Conservation (phyloP, 2,113 vertebrate species). For the Dasyprocta punctata region DNA sequence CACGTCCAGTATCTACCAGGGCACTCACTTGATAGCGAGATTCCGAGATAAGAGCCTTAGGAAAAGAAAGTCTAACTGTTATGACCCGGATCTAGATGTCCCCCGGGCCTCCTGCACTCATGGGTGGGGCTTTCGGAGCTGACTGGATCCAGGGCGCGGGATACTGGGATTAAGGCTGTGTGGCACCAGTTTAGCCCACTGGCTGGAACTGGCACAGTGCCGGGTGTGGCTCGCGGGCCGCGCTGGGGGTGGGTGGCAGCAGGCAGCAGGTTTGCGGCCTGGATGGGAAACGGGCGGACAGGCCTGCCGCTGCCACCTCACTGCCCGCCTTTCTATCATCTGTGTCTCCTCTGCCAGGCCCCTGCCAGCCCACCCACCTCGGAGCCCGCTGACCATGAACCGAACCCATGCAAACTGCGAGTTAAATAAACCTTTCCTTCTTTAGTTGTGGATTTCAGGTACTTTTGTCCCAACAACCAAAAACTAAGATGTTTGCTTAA, state of each 20-base stretch:
- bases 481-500: background rate
- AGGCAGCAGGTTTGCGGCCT: too few relatives aligned
- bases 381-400: background rate
- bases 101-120: background rate
- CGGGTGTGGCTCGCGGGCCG: background rate
- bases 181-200: background rate
- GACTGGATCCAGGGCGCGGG: background rate
- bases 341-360: background rate
- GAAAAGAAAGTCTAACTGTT: background rate
- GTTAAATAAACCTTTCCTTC: background rate
- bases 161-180: background rate
- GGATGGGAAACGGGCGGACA: background rate
- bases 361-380: background rate
- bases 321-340: background rate
- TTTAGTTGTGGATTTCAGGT: background rate
- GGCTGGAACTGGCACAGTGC: background rate
- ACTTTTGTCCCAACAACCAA: background rate
- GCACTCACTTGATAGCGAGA: background rate
- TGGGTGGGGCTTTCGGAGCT: background rate
- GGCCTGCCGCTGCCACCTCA: background rate
- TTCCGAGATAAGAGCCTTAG: background rate
- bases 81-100: background rate
- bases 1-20: background rate
- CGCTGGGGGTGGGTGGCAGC: background rate
- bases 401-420: background rate